These are phyloP conservation scores for Drosophila ambigua DNA, from an alignment of 1,140 invertebrate species.

Conservation along the genomic window DNA sequence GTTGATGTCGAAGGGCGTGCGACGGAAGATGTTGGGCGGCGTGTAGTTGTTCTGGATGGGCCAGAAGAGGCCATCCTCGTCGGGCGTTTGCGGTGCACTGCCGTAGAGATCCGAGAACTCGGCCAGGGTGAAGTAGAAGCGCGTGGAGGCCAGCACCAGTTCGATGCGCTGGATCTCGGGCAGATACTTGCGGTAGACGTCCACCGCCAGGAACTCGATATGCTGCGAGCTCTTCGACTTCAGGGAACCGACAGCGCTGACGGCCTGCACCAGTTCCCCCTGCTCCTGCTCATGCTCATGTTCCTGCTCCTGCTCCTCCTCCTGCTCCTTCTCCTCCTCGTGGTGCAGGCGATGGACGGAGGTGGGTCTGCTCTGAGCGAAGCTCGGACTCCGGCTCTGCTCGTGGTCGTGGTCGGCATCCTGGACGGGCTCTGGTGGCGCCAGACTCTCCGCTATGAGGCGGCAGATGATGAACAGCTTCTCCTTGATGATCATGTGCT, in stretches of 20 bases:
- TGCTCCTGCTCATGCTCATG: too few species aligned
- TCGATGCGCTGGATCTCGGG: conserved; percentile 78
- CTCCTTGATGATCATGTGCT: conserved; percentile 75
- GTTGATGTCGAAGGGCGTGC: conserved; percentile 70
- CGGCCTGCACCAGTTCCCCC: too few species aligned
- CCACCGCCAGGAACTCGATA: conserved; percentile 12
- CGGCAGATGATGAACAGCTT: conserved; percentile 55
- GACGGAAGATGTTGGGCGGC: conserved; percentile 63
- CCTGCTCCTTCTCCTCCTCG: too few species aligned
- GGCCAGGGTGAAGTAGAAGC: conserved; percentile 62
- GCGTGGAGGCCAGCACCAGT: conserved; percentile 57
- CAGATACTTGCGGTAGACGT: conserved; percentile 50
- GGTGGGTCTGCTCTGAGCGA: too few species aligned
- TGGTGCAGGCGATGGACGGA: too few species aligned
- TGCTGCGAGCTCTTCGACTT: neutral
- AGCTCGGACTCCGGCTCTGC: too few species aligned
- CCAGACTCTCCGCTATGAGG: conserved; percentile 20
- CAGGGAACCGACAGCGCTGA: too few species aligned
- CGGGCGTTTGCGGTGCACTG: conserved; percentile 37
- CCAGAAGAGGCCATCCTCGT: conserved; percentile 68
- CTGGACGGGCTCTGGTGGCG: neutral
- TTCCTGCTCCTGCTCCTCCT: too few species aligned
- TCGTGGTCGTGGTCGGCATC: conserved; percentile 1
- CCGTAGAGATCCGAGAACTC: conserved; percentile 54
- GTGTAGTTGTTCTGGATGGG: conserved; percentile 69